Percentiles rank a stretch among this genome's conserved stretches.
phyloP scores from a whole-genome alignment of 2,797 vertebrate species.

The Paguma larvata region DNA sequence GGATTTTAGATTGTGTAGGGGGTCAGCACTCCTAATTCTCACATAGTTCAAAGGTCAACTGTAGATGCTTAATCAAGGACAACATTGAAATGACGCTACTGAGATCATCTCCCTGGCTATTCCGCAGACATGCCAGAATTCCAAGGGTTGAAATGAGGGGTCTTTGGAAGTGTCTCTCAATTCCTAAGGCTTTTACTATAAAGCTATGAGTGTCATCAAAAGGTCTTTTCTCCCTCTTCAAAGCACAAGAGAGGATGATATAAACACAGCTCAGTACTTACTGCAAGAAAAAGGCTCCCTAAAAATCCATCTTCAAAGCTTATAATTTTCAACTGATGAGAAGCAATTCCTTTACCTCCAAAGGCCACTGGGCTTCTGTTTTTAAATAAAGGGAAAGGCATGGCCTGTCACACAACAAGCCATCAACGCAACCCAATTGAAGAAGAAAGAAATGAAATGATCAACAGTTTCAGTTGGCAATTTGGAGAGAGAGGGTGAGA shows the following conservation, averaged over 20 bases:
- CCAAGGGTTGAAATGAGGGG: neutral
- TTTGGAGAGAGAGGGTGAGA: neutral
- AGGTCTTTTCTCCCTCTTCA: neutral
- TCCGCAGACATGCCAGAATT: neutral
- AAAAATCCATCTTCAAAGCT: conserved; percentile 29
- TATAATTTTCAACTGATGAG: conserved; percentile 26
- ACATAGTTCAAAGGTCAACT: neutral
- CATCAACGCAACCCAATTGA: neutral
- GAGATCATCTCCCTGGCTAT: neutral
- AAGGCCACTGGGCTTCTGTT: neutral
- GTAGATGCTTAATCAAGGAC: neutral
- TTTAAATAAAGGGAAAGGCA: conserved; percentile 33
- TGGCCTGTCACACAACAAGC: neutral
- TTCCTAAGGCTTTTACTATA: neutral
- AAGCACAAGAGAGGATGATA: neutral
- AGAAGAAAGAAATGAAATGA: conserved; percentile 60
- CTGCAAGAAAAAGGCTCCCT: neutral
- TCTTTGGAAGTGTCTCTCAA: neutral
- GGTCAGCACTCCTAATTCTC: neutral
- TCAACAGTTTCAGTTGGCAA: neutral
- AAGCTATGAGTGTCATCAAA: neutral
- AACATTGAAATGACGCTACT: neutral
- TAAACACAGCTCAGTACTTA: neutral
- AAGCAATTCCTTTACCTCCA: conserved; percentile 31
- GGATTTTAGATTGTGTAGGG: neutral